Evolutionary conservation across 2,888 invertebrate genomes (phyloP).

Genomic region (Resseliella maxima): DNA sequence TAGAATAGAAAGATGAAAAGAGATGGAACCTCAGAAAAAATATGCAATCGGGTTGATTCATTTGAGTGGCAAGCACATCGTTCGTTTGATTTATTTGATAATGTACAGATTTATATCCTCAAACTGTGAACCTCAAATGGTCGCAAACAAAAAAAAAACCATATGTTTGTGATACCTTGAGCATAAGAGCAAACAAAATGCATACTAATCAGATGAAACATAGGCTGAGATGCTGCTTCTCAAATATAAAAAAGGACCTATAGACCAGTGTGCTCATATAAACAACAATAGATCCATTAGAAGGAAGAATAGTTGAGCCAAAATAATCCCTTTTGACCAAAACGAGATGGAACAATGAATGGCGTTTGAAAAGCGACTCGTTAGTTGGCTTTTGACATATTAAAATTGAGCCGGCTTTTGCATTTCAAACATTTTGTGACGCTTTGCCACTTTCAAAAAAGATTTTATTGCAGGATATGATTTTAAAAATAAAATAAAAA

Average conservation of each 20-base stretch:
- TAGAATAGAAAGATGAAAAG: not conserved
- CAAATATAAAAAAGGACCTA: slow-evolving; percentile 11
- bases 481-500: not conserved
- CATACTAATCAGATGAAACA: slow-evolving; percentile 16
- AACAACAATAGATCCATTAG: not conserved
- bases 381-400: not conserved
- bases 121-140: not conserved
- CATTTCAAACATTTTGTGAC: not conserved
- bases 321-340: not conserved
- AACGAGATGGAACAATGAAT: not conserved
- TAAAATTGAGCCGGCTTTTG: slow-evolving; percentile 10
- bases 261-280: not conserved
- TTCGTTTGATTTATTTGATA: slow-evolving; percentile 44
- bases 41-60: not conserved
- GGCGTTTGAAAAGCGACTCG: not conserved
- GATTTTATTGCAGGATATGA: not conserved
- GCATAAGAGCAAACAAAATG: slow-evolving; percentile 29
- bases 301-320: not conserved
- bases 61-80: not conserved
- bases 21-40: not conserved
- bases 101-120: not conserved
- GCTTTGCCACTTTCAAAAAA: not conserved
- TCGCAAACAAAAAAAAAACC: no score
- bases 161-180: not conserved
- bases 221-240: not conserved